Conservation (phyloP, 1,140 invertebrate genomes). For the Anastrepha obliqua region DNA sequence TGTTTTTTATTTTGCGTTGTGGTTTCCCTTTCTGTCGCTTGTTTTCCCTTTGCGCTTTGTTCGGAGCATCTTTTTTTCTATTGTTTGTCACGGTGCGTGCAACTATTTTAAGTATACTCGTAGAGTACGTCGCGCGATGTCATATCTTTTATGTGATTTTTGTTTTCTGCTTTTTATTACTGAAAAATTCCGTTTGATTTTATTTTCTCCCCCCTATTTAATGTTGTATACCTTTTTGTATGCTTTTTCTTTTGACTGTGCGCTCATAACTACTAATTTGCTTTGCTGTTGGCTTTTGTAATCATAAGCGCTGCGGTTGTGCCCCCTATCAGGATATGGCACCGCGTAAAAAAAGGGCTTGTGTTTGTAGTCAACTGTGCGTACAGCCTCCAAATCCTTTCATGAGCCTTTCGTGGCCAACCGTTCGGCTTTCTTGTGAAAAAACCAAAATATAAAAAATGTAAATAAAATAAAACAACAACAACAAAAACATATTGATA, state of each 20-base stretch:
- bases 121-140: neutral
- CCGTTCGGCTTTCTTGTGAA: neutral
- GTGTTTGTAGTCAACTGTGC: slow-evolving; percentile 35
- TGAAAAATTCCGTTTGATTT: neutral
- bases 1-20: neutral
- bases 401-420: neutral
- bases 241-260: neutral
- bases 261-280: slow-evolving; percentile 43
- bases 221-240: neutral
- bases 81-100: slow-evolving; percentile 29
- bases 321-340: slow-evolving; percentile 13
- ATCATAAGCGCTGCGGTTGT: neutral
- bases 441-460: neutral
- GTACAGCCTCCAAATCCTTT: slow-evolving; percentile 15
- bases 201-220: neutral
- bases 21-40: neutral
- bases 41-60: neutral
- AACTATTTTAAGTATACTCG: neutral
- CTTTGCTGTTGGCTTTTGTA: slow-evolving; percentile 8
- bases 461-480: neutral
- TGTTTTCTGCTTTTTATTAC: neutral
- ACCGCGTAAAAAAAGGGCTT: neutral
- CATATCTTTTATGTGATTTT: neutral
- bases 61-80: neutral
- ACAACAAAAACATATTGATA: neutral